These are phyloP conservation scores for Struthio camelus DNA, from an alignment of 2,113 vertebrate species.

Conservation along the genomic window DNA sequence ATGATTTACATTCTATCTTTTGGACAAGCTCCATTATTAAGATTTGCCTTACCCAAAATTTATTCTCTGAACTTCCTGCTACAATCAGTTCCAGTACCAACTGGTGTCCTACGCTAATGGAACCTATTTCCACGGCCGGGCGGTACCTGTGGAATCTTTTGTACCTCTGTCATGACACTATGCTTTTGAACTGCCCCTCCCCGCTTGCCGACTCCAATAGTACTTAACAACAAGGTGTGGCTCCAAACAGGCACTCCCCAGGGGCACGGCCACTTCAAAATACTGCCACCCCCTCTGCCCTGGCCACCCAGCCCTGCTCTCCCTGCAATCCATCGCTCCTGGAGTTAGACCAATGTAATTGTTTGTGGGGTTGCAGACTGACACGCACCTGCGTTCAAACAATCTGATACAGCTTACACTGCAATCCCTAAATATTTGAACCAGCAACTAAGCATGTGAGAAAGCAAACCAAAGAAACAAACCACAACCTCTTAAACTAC, in stretches of 20 bases:
- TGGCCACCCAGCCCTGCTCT: not conserved
- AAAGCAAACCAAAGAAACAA: not conserved
- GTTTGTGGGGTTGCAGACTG: not conserved
- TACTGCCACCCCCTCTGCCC: not conserved
- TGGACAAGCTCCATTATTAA: not conserved
- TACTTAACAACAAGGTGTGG: constrained; percentile 56
- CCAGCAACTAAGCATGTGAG: not conserved
- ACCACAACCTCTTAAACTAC: not conserved
- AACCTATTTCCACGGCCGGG: not conserved
- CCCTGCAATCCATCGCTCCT: not conserved
- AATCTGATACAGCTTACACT: not conserved
- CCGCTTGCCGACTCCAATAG: not conserved
- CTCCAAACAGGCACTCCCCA: not conserved
- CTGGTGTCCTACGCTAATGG: not conserved
- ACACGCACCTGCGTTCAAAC: not conserved
- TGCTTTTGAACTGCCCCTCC: not conserved
- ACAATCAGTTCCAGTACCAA: not conserved
- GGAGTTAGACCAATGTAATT: not conserved
- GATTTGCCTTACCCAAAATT: not conserved
- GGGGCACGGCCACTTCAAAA: not conserved
- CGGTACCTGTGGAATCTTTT: not conserved
- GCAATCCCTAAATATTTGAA: not conserved
- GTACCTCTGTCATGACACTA: not conserved
- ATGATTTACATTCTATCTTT: not conserved
- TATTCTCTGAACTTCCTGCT: not conserved